Conservation (phyloP, 2,113 vertebrate species). For the Neogale vison region DNA sequence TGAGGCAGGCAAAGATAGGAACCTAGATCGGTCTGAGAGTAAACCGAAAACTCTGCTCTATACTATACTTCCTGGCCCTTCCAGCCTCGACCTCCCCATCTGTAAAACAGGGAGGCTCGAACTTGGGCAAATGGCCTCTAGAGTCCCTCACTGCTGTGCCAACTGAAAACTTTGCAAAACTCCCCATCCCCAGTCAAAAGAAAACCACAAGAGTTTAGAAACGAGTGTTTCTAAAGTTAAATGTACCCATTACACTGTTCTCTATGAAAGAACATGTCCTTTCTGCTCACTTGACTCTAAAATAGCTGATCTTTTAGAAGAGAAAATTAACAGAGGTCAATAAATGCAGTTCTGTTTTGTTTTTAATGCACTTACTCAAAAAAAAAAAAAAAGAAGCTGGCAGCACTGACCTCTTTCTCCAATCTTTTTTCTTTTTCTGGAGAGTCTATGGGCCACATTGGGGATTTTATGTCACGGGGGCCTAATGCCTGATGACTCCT, state of each 20-base stretch:
- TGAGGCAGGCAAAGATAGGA: neutral
- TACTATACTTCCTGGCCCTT: too few species aligned
- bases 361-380: neutral
- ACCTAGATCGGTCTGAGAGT: accelerated
- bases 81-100: neutral
- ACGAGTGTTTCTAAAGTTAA: neutral
- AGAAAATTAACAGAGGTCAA: neutral
- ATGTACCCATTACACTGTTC: neutral
- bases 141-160: neutral
- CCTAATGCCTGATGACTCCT: too few species aligned
- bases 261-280: neutral
- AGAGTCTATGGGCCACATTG: neutral
- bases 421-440: neutral
- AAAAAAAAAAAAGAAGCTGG: neutral
- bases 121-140: neutral
- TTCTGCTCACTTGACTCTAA: neutral
- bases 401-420: neutral
- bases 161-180: neutral
- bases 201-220: neutral
- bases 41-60: neutral
- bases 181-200: neutral
- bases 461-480: neutral
- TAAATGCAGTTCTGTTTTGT: neutral
- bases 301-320: neutral
- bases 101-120: neutral